phyloP scores from a whole-genome alignment of 2,888 invertebrate species.

The Desoria tigrina region DNA sequence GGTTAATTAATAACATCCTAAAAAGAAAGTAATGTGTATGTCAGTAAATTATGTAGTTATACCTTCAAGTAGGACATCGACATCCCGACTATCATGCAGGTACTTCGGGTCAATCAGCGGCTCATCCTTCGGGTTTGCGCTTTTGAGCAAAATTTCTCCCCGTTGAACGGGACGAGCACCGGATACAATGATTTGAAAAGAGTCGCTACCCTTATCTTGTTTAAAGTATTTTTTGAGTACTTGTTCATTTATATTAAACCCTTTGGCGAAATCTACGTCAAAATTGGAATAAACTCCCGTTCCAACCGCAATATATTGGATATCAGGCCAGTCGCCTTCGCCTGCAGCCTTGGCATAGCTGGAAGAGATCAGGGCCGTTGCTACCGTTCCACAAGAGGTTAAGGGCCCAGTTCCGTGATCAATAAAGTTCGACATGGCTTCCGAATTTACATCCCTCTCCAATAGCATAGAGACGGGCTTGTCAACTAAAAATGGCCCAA shows the following conservation, averaged over 20 bases:
- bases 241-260: constrained; percentile 36
- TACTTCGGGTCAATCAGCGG: constrained; percentile 41
- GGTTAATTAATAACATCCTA: no score
- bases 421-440: constrained; percentile 32
- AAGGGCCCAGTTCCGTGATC: constrained; percentile 38
- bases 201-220: constrained; percentile 44
- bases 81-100: constrained; percentile 34
- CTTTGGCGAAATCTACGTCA: constrained; percentile 43
- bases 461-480: constrained; percentile 35
- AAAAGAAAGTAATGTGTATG: no score
- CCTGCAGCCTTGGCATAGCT: constrained; percentile 42
- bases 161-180: constrained; percentile 39
- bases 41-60: not conserved
- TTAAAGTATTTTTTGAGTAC: constrained; percentile 41
- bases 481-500: constrained; percentile 46
- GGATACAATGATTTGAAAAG: constrained; percentile 47
- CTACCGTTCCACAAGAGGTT: constrained; percentile 34
- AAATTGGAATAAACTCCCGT: constrained; percentile 35
- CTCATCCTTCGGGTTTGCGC: constrained; percentile 22
- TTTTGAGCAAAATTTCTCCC: constrained; percentile 38
- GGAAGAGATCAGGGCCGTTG: constrained; percentile 43
- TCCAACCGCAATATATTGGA: constrained; percentile 37
- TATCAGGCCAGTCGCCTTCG: constrained; percentile 48
- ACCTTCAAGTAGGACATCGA: constrained; percentile 38
- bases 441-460: constrained; percentile 39